Base-by-base conservation (phyloP, 2,888 invertebrate species). In the Synanthedon vespiformis region DNA sequence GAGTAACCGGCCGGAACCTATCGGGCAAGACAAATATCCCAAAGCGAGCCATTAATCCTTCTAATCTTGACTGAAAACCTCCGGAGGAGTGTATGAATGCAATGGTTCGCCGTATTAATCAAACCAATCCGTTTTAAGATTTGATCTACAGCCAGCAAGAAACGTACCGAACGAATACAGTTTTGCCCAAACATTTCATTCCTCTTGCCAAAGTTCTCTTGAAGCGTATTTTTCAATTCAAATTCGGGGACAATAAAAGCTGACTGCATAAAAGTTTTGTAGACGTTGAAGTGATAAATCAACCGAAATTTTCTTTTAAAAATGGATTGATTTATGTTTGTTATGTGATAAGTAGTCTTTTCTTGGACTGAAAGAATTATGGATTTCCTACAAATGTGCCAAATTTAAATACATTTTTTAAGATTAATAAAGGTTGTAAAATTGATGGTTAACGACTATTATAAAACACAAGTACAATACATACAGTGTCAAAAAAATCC, bases 31-130 rank as follows among this genome's bases (percentile, higher is more conserved):
- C 79, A 78, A 80, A 81, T 76, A 76, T 68, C 71, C 67, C 60
- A 63, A 58, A 66, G 61, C 57, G 58, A 58, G 59, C 72, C 74
- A 82, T 81, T 80, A 80, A 82, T 82, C 78, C 74, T 72, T 68
- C 71, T 82, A 80, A 82, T 80, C 80, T 76, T 72, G 81, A 78
- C 81, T 70, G 74, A 77, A 73, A 75, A 71, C 74, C 73, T 73
- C 74, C 68, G 61, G 60, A 56, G 54, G 51, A 8, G 16, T 48
- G 22, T 48, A 48, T 48, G 22, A 18, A 48, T 48, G 16, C 22
- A 48, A 18, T 48, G 48, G 48, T 48, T 8, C 16, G 22, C 10
- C 48, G 18, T 18, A 48, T 48, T 14, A 48, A 48, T 48, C 18
- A 18, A 48, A 48, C 22, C 16, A 48, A 48, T 48, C 48, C 48